Evolutionary conservation across 1,140 invertebrate species (phyloP).

Genomic region (Heterodera carotae): DNA sequence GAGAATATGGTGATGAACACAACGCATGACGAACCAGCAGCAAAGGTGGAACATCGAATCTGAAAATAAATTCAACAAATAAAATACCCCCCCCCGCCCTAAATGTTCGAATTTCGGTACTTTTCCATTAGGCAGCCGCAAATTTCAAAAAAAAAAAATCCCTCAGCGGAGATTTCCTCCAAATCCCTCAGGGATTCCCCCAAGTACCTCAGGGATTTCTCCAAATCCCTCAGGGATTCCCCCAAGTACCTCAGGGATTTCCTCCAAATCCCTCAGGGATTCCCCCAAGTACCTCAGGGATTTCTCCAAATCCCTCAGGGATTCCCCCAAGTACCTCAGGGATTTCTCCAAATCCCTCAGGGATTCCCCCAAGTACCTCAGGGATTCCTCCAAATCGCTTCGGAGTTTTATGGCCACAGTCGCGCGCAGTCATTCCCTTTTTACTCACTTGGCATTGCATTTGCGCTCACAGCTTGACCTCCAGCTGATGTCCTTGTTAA

Average conservation of each 20-base stretch:
- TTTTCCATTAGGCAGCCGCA: not conserved
- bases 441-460: conserved; percentile 39
- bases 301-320: too few relatives aligned
- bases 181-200: too few relatives aligned
- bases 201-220: too few relatives aligned
- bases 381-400: too few relatives aligned
- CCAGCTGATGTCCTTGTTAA: conserved; percentile 40
- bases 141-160: not conserved
- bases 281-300: too few relatives aligned
- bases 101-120: not conserved
- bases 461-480: conserved; percentile 36
- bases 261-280: not conserved
- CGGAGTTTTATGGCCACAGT: too few relatives aligned
- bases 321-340: too few relatives aligned
- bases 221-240: too few relatives aligned
- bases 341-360: too few relatives aligned
- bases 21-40: conserved; percentile 65
- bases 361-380: too few relatives aligned
- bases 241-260: too few relatives aligned
- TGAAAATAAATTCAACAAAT: conserved; percentile 21
- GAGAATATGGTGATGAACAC: not conserved
- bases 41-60: conserved; percentile 66
- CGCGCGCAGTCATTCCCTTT: too few relatives aligned
- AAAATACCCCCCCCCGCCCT: conserved; percentile 1
- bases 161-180: not conserved